phyloP scores from a whole-genome alignment of 2,888 invertebrate genomes.

The Euzophera pinguis region DNA sequence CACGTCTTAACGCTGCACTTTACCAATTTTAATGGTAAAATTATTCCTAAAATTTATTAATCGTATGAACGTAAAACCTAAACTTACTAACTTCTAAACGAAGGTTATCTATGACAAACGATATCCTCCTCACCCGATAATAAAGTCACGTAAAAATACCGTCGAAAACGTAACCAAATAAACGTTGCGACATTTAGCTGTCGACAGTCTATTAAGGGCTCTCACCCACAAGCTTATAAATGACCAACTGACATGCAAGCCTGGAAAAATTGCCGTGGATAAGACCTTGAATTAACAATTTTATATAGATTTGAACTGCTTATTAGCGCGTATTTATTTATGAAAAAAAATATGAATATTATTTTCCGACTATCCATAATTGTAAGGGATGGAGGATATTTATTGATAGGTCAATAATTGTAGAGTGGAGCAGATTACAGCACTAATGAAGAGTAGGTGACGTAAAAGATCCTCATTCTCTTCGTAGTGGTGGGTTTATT shows the following conservation, averaged over 20 bases:
- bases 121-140: conserved; percentile 31
- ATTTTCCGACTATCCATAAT: no score
- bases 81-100: conserved; percentile 3
- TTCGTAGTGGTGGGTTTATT: no score
- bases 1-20: no score
- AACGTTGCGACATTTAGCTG: conserved; percentile 75
- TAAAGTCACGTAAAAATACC: conserved; percentile 54
- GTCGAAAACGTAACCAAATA: conserved; percentile 58
- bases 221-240: conserved; percentile 68
- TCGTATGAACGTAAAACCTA: neutral
- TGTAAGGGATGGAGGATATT: no score
- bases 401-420: no score
- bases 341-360: no score
- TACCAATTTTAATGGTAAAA: no score
- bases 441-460: no score
- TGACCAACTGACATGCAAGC: conserved; percentile 66
- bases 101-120: conserved; percentile 12
- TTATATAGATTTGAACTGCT: conserved; percentile 29
- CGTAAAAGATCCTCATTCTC: no score
- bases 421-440: no score
- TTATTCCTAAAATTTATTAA: no score
- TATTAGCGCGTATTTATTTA: conserved; percentile 17
- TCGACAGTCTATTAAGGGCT: conserved; percentile 76
- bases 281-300: conserved; percentile 61
- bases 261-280: conserved; percentile 53